Base-by-base conservation (phyloP, 2,797 vertebrate genomes). In the Pipistrellus nathusii region DNA sequence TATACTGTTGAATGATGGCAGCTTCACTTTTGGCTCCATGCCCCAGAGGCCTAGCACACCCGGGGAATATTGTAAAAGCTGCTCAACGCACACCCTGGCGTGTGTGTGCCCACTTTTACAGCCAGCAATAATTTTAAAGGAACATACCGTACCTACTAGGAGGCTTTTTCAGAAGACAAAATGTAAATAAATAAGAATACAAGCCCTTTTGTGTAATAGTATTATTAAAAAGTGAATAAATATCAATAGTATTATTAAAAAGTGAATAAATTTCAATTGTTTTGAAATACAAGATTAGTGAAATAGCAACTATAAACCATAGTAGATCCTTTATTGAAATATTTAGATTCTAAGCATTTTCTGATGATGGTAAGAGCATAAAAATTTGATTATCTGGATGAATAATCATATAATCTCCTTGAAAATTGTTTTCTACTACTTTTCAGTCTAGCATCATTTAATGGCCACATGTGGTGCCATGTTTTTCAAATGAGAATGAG, bases 61-160 rank as follows among this genome's bases (percentile, higher is more conserved):
- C 96, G 20, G 66, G 89, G 96, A 92, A 89, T 86, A 5, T 89
- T 96, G 94, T 96, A 96, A 85, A 93, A 96, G 96, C 96, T 88
- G 93, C 51, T 18, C 0, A 92, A 93, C 90, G 75, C 97, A 97
- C 98, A 72, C 97, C 95, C 95, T 83, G 97, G 96, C 46, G 23
- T 97, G 95, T 93, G 94, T 44, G n/a, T 83, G n/a, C 96, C 91
- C 92, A 75, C 85, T 57, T 98, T 97, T 97, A 95, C 87, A 94
- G 81, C 17, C 8, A 90, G 95, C 94, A 94, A 93, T 96, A 90
- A 95, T 94, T 93, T 97, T 97, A 96, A 97, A 97, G 93, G 95
- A 97, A 95, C 96, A 97, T 38, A 32, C 91, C 90, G 90, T 97
- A 72, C 94, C 75, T 88, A 71, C 71, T 72, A 90, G 88, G 84